These are phyloP conservation scores for Alouatta palliata DNA, from an alignment of 2,113 vertebrate species.

Conservation along the genomic window DNA sequence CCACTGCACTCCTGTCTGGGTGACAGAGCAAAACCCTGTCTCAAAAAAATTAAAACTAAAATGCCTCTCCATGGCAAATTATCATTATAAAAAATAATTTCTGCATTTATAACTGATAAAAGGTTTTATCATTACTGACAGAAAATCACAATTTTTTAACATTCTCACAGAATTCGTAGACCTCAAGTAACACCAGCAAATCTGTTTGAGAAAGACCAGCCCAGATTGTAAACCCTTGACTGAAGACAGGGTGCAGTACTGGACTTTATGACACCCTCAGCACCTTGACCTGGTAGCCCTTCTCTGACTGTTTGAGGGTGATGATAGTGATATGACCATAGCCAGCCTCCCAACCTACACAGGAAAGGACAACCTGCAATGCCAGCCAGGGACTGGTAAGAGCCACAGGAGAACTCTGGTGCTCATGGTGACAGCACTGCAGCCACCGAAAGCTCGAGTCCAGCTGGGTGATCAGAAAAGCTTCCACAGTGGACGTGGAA, in stretches of 20 bases:
- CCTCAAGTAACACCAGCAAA: background rate
- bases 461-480: background rate
- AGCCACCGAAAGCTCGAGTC: background rate
- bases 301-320: background rate
- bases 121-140: background rate
- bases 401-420: background rate
- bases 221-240: background rate
- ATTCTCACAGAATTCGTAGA: background rate
- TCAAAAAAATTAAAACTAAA: background rate
- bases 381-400: too few species aligned
- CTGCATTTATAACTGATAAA: background rate
- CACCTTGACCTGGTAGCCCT: background rate
- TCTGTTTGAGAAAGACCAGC: background rate
- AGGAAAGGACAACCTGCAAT: background rate
- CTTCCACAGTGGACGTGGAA: background rate
- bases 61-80: background rate
- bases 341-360: background rate
- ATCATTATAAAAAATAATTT: background rate
- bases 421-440: too few species aligned
- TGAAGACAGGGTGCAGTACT: background rate
- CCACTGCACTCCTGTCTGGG: too few species aligned
- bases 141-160: background rate
- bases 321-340: rapidly evolving
- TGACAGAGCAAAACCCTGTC: too few species aligned
- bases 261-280: rapidly evolving